Evolutionary conservation across 30 jellyfish, hydroid and myxozoan species (phyloP), one percentile per base, ranked within the genome.

Genomic region (Rhopilema esculentum): DNA sequence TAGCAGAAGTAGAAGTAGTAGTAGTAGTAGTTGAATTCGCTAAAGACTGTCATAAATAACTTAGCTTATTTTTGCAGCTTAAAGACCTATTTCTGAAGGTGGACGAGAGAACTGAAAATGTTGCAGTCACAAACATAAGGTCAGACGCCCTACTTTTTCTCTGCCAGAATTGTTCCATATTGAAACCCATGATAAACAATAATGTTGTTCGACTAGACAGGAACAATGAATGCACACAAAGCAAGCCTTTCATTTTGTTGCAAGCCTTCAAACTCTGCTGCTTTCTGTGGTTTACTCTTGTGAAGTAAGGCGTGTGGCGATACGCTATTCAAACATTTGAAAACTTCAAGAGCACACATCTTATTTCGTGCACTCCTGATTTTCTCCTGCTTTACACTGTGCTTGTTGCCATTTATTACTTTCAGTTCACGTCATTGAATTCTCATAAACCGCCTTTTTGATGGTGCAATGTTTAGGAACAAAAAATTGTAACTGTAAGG

Each of bases 301-400:
- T 63, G 9, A 62, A 79, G 82, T 79, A 79, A 79, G 89, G 82
- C 89, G 83, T 66, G 81, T 63, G 89, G 81, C 67, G 89, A 79
- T 79, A 79, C 49, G 7, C 87, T 52, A 76, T 49, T 76, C 77
- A 76, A 49, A 49, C 4, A n/a, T 49, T 76, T 53, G 85, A 79
- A 79, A 24, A 79, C 69, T 62, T 79, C 89, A 62, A 61, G 89
- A 79, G 85, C 89, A 79, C 89, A 79, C 89, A 57, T 79, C 81
- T 79, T 79, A 50, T 49, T 76, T 76, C 75, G 48, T 27, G 27
- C 20, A 27, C 88, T 77, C 16, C 57, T 77, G 49, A 77, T 24
- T 49, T 49, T 77, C n/a, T n/a, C n/a, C n/a, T n/a, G n/a, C n/a
- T n/a, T n/a, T n/a, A n/a, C n/a, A n/a, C n/a, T n/a, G n/a, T n/a